Evolutionary conservation across 2,797 vertebrate species (phyloP).

Genomic region (Acropternis orthonyx): DNA sequence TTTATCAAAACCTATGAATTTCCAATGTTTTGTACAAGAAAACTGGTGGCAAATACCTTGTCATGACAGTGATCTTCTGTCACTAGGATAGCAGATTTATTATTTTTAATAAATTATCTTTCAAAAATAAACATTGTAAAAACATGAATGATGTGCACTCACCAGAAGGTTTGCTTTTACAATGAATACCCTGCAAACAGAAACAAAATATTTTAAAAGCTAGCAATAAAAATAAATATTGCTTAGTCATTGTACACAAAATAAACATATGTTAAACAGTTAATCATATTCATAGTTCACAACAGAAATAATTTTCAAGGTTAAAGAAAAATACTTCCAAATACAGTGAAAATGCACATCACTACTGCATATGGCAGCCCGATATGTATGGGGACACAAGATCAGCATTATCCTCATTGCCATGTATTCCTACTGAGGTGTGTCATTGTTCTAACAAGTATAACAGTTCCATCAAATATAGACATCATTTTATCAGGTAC

Average conservation of each 20-base stretch:
- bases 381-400: accelerated
- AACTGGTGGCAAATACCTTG: neutral
- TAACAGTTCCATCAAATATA: neutral
- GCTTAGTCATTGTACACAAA: neutral
- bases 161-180: slow-evolving; percentile 66
- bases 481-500: neutral
- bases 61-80: neutral
- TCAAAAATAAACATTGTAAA: neutral
- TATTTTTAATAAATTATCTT: neutral
- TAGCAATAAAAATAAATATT: neutral
- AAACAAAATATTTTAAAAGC: slow-evolving; percentile 31
- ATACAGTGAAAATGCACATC: neutral
- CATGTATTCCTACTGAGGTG: neutral
- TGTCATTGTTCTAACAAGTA: neutral
- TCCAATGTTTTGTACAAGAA: neutral
- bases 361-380: neutral
- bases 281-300: neutral
- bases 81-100: neutral
- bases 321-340: neutral
- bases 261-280: neutral
- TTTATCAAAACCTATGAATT: neutral
- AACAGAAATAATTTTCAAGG: neutral
- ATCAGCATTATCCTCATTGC: neutral
- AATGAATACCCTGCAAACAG: slow-evolving; percentile 67
- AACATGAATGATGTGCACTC: slow-evolving; percentile 30